These are phyloP conservation scores for Tyto alba DNA, from an alignment of 2,113 vertebrate genomes.

Conservation along the genomic window DNA sequence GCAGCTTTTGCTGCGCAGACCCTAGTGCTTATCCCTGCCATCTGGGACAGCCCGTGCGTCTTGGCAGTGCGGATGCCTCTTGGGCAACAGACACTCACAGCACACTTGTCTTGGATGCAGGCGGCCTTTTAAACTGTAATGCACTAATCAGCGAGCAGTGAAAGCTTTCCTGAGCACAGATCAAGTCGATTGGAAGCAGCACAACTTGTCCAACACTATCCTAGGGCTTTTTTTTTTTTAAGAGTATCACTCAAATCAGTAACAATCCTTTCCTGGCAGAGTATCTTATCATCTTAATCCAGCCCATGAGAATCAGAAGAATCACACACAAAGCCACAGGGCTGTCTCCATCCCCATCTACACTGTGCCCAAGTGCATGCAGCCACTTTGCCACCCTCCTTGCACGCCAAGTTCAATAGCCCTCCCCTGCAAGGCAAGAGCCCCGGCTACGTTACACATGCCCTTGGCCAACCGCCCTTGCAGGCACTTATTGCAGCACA, in stretches of 20 bases:
- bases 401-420: background rate
- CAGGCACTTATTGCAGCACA: background rate
- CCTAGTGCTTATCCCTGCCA: background rate
- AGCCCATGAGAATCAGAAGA: background rate
- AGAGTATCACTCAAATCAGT: background rate
- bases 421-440: background rate
- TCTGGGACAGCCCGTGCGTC: fast-evolving
- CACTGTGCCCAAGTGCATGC: fast-evolving
- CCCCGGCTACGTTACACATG: background rate
- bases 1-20: background rate
- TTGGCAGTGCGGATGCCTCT: background rate
- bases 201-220: background rate
- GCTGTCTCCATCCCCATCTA: background rate
- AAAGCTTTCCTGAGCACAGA: background rate
- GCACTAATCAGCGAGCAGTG: background rate
- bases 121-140: background rate
- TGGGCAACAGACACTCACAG: background rate
- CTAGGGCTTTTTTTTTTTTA: background rate
- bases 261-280: background rate
- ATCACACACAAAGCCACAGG: background rate
- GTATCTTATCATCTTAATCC: background rate
- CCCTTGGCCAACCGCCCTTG: background rate
- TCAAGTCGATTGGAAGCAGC: background rate
- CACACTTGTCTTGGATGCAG: background rate
- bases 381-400: background rate